A percentile compares a stretch with the other conserved stretches of the same genome.
These are phyloP conservation scores for Eudemis profundana DNA, from an alignment of 2,888 invertebrate species.

Conservation along the genomic window DNA sequence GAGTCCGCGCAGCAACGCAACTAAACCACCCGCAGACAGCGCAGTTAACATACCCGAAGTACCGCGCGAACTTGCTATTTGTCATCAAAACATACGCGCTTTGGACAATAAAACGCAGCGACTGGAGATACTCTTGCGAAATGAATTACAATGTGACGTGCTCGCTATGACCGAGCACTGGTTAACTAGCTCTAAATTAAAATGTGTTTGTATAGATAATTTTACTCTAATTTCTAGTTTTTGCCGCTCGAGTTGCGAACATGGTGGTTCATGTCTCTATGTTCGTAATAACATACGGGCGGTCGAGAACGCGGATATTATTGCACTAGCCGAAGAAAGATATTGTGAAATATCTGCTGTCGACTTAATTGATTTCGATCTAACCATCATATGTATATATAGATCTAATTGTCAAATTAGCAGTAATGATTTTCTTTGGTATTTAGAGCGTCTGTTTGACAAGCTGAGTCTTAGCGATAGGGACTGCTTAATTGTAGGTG, in stretches of 20 bases:
- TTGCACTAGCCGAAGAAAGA: neutral
- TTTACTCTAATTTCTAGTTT: neutral
- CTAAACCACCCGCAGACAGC: neutral
- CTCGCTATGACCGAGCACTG: constrained; percentile 4
- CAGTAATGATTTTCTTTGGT: neutral
- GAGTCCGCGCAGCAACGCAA: neutral
- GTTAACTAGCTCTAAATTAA: constrained; percentile 9
- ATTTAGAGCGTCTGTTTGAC: constrained; percentile 15
- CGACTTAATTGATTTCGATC: neutral
- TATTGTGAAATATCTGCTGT: constrained; percentile 11
- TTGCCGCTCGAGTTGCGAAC: neutral
- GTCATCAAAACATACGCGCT: constrained; percentile 19
- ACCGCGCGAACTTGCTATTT: neutral
- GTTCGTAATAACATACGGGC: neutral
- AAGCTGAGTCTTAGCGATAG: constrained; percentile 4
- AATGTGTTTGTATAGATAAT: neutral
- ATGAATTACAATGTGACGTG: constrained; percentile 18
- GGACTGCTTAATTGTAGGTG: constrained; percentile 12
- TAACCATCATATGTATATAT: constrained; percentile 5
- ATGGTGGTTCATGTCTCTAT: constrained; percentile 10
- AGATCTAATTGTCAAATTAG: constrained; percentile 19
- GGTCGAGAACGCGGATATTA: neutral
- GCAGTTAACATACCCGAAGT: neutral
- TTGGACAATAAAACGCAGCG: constrained; percentile 11
- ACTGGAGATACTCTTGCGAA: neutral